These are phyloP conservation scores for Lepidocyrtinus sp. DNA, from an alignment of 2,888 invertebrate species.

Conservation along the genomic window DNA sequence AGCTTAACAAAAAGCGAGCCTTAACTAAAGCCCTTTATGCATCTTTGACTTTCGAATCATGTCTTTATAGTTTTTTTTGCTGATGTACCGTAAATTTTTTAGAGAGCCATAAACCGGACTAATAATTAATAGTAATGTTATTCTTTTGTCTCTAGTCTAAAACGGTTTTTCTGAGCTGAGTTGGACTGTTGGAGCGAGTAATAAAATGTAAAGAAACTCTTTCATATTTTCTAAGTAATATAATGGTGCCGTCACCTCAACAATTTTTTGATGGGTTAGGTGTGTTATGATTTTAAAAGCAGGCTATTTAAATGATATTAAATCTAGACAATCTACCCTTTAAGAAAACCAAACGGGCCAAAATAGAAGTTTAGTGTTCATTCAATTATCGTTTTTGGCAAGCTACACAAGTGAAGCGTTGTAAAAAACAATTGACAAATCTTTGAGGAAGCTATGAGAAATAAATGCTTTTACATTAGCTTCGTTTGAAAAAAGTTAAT, in stretches of 20 bases:
- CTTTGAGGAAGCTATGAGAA: conserved; percentile 8
- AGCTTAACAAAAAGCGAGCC: background rate
- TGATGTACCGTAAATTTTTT: conserved; percentile 25
- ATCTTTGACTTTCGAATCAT: background rate
- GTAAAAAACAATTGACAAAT: conserved; percentile 10
- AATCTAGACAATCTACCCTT: conserved; percentile 5
- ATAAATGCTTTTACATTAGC: too few species aligned
- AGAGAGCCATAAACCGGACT: conserved; percentile 45
- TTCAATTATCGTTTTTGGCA: conserved; percentile 1
- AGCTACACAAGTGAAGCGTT: conserved; percentile 1
- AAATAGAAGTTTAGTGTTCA: background rate
- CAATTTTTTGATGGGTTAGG: background rate
- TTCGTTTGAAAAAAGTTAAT: too few species aligned
- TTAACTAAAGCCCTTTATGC: too few species aligned
- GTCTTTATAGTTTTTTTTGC: background rate
- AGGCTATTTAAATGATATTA: background rate
- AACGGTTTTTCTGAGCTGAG: background rate
- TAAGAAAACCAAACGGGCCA: background rate
- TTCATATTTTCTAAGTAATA: background rate
- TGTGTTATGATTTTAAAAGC: conserved; percentile 11
- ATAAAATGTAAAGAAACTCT: background rate
- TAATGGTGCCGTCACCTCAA: conserved; percentile 11
- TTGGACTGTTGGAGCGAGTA: background rate
- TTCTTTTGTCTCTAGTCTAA: conserved; percentile 17
- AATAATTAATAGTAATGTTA: conserved; percentile 43